Evolutionary conservation across 2,797 vertebrate species (phyloP), one percentile per base, ranked within the genome.

Genomic region (Eulemur coronatus): DNA sequence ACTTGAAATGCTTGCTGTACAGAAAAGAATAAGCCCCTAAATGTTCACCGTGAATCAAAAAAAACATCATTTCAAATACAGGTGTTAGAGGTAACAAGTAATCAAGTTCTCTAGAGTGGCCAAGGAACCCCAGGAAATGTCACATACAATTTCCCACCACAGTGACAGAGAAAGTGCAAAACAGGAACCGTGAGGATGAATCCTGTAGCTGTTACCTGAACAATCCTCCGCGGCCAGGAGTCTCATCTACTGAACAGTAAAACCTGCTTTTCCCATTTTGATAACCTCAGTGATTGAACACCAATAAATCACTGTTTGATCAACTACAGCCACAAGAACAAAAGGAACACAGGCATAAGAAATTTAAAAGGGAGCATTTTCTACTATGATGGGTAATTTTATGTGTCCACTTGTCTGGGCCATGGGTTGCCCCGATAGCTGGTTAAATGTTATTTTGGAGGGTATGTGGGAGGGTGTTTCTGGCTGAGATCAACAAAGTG

Each of bases 251-350:
- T 7, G 20, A 75, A 61, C 5, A 52, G 59, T 26, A 65, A 88
- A 80, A 22, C 28, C 28, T n/a, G 26, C 10, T 35, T 22, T 84
- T 72, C 61, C 80, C 43, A 46, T 72, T 59, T 61, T 84, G 26
- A 88, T 28, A 43, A 59, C 41, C 73, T 75, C 30, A 78, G 59
- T 12, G 22, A 90, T 72, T 86, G 43, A 72, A 79, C 30, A 84
- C 52, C 61, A 73, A 1, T 78, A 75, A 96, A 96, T 91, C 67
- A 92, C 89, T 84, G 48, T 94, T 94, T 97, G 97, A 95, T 92
- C 96, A 84, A 65, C 70, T 89, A 75, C 5, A 69, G 80, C 41
- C 81, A 30, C 80, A 50, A 38, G 22, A 28, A 82, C 41, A 50
- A 87, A 85, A 73, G 52, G 72, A 78, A 57, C 15, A 43, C 35